These are phyloP conservation scores for Corapipo altera DNA, from an alignment of 2,113 vertebrate genomes.

Conservation along the genomic window DNA sequence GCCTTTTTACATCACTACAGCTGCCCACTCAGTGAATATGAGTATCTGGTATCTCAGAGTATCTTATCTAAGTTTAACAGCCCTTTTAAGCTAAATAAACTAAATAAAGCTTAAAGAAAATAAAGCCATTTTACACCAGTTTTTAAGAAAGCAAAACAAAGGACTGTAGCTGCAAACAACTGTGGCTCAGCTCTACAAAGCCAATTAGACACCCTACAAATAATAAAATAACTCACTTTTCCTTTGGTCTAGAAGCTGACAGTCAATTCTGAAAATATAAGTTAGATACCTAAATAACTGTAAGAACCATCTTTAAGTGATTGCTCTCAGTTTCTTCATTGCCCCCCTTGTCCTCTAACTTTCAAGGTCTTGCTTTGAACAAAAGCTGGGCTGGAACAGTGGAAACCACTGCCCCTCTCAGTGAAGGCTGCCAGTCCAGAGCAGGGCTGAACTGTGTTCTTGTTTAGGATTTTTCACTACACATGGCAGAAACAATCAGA, in stretches of 20 bases:
- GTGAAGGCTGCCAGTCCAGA: neutral
- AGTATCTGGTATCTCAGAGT: neutral
- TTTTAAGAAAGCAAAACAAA: neutral
- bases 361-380: neutral
- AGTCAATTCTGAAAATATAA: neutral
- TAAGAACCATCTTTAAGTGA: neutral
- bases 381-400: neutral
- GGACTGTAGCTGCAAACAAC: neutral
- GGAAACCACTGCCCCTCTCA: neutral
- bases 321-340: neutral
- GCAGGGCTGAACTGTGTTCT: neutral
- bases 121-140: neutral
- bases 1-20: neutral
- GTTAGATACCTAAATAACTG: neutral
- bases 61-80: neutral
- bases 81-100: neutral
- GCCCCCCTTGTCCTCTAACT: neutral
- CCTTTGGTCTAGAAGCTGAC: neutral
- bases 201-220: neutral
- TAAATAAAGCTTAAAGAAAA: neutral
- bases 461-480: neutral
- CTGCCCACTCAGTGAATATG: neutral
- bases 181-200: neutral
- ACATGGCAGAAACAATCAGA: neutral
- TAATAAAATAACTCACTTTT: neutral